Base-by-base conservation (phyloP, 2,888 invertebrate species). In the Laspeyria flexula region DNA sequence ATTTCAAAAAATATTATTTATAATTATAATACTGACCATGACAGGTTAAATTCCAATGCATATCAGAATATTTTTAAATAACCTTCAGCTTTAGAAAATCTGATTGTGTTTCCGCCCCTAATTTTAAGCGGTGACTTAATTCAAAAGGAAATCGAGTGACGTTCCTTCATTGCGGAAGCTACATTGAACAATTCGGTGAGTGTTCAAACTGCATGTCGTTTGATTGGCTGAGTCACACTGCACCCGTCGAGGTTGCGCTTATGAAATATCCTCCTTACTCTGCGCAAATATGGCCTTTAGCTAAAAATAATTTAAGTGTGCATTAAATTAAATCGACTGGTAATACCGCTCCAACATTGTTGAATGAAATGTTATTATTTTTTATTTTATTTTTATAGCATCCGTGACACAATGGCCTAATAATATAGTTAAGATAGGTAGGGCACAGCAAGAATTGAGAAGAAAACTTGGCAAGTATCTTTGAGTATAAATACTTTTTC, bases 181-280 rank as follows among this genome's bases (percentile, higher is more conserved):
- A 30, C 23, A 40, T 43, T 39, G 13, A 18, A 55, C n/a, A 39
- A 42, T 50, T 31, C 25, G 40, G 41, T 43, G 35, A 41, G 45
- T 53, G 49, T 53, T 62, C 55, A 69, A 70, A 64, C 50, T 60
- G 65, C 71, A 72, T 68, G 68, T 65, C 64, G 68, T 67, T 61
- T 43, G 59, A 67, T 63, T 57, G 44, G 65, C 67, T 74, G 76
- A 81, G 69, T 79, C 81, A 79, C 64, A 69, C 59, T 68, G 71
- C 69, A 59, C 57, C 50, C 56, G 25, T 44, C 81, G 79, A 83
- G 81, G 83, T 75, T 81, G 68, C 21, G 45, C 62, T 83, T 81
- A 70, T 63, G 76, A 75, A 81, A 83, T 68, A 75, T 71, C 62
- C 64, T 60, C 53, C 45, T 50, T 43, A 53, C 56, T 54, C 42